Conservation (phyloP, 2,113 vertebrate genomes). For the Origma solitaria region DNA sequence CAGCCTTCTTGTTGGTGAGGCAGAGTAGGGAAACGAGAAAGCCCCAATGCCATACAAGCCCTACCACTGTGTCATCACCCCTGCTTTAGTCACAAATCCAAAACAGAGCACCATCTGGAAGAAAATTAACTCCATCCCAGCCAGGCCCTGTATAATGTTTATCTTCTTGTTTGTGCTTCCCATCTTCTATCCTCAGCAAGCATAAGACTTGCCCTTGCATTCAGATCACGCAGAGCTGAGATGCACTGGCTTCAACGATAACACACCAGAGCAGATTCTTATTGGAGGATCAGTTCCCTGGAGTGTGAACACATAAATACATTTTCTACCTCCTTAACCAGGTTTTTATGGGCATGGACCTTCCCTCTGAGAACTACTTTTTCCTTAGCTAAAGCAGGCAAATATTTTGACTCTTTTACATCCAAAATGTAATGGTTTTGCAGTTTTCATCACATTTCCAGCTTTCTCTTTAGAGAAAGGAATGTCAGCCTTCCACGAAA, state of each 20-base stretch:
- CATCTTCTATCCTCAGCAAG: background rate
- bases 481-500: background rate
- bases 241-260: background rate
- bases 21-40: background rate
- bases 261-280: background rate
- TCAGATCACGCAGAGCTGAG: background rate
- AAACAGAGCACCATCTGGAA: background rate
- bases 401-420: background rate
- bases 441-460: background rate
- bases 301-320: background rate
- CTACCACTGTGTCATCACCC: background rate
- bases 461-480: background rate
- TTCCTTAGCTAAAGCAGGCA: background rate
- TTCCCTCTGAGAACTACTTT: background rate
- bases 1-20: background rate
- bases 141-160: background rate
- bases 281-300: background rate
- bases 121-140: background rate
- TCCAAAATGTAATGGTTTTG: background rate
- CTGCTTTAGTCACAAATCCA: background rate
- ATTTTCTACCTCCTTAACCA: background rate
- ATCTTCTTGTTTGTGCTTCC: background rate
- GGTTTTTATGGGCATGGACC: background rate
- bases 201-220: background rate
- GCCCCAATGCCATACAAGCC: rapidly evolving